phyloP scores from a whole-genome alignment of 2,113 vertebrate genomes.

The Pelvicachromis taeniatus region DNA sequence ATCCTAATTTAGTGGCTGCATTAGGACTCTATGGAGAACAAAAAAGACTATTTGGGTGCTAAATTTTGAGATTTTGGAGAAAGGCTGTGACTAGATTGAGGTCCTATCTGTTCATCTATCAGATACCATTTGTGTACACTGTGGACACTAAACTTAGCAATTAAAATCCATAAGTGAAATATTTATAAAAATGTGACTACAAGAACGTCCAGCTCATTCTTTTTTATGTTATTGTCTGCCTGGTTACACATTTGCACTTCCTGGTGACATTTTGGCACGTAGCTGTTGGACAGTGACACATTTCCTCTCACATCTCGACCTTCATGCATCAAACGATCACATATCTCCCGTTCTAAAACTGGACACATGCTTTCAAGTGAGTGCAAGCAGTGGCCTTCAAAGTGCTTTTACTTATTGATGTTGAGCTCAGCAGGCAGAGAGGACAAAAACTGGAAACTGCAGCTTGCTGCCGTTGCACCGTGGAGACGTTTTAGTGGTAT shows the following conservation, averaged over 20 bases:
- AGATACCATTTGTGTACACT: neutral
- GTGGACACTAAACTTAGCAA: neutral
- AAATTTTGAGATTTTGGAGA: neutral
- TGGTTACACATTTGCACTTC: neutral
- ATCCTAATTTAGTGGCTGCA: rapidly evolving
- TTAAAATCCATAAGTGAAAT: neutral
- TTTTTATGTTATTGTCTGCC: neutral
- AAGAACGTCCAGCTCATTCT: neutral
- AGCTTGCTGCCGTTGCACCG: neutral
- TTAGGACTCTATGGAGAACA: neutral
- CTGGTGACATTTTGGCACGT: slow-evolving; percentile 25
- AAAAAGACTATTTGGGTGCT: neutral
- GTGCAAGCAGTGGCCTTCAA: slow-evolving; percentile 16
- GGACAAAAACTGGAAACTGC: neutral
- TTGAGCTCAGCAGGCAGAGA: neutral
- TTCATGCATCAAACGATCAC: slow-evolving; percentile 33
- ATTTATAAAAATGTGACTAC: neutral
- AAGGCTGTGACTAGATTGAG: neutral
- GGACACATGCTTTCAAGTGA: slow-evolving; percentile 23
- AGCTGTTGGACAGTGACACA: slow-evolving; percentile 1
- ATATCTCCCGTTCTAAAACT: neutral
- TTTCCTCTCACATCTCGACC: slow-evolving; percentile 21
- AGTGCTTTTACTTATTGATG: slow-evolving; percentile 53
- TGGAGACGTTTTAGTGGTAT: neutral
- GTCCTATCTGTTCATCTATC: neutral